Percentiles rank a stretch among this genome's conserved stretches.
These are phyloP conservation scores for Rambutsinella grinnellia DNA, from an alignment of 2,888 invertebrate species.

Conservation along the genomic window DNA sequence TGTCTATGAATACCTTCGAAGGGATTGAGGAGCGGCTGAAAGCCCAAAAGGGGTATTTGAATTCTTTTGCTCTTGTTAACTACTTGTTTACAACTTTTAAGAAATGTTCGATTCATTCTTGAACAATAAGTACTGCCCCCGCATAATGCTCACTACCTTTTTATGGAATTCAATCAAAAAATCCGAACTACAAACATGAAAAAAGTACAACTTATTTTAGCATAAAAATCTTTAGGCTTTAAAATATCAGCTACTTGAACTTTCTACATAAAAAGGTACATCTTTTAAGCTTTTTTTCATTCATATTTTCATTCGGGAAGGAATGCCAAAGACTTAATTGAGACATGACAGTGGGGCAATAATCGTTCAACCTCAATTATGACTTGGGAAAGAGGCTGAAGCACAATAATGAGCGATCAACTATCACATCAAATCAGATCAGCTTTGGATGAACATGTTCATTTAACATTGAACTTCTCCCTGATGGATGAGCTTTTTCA, in stretches of 20 bases:
- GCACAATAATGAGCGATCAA: background rate
- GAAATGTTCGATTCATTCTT: background rate
- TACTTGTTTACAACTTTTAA: background rate
- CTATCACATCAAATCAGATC: conserved; percentile 13
- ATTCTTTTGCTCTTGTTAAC: background rate
- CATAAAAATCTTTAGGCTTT: no score
- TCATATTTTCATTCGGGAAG: background rate
- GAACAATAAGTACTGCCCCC: background rate
- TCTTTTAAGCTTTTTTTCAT: background rate
- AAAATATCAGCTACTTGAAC: no score
- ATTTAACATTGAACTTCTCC: conserved; percentile 33
- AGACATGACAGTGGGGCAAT: background rate
- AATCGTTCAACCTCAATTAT: no score
- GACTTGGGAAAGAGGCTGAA: background rate
- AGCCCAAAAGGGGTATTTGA: conserved; percentile 1
- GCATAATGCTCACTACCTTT: background rate
- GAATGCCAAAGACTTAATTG: background rate
- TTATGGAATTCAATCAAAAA: no score
- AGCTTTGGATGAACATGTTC: conserved; percentile 24
- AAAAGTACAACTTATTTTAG: no score
- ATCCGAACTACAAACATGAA: no score
- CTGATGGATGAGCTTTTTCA: conserved; percentile 16
- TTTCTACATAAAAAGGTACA: no score
- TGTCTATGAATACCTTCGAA: background rate
- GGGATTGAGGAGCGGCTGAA: background rate